phyloP scores from a whole-genome alignment of 2,797 vertebrate species.

The Pseudocheirus occidentalis region DNA sequence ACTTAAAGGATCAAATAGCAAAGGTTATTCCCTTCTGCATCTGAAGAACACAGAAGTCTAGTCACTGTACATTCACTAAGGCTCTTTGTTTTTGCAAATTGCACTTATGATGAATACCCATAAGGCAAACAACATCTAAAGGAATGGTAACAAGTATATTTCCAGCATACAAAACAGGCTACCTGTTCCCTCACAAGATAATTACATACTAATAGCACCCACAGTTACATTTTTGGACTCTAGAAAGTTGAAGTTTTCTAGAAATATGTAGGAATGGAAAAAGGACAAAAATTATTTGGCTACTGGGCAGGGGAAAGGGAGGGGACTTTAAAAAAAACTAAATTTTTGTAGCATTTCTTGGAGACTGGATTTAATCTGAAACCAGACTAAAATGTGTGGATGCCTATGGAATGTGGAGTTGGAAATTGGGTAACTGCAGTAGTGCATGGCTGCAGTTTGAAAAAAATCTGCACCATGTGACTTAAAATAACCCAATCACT shows the following conservation, averaged over 20 bases:
- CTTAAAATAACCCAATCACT: constrained; percentile 76
- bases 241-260: constrained; percentile 81
- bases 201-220: constrained; percentile 88
- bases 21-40: constrained; percentile 93
- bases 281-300: too few relatives aligned
- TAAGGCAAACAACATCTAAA: constrained; percentile 96
- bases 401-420: constrained; percentile 82
- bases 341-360: constrained; percentile 86
- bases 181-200: constrained; percentile 86
- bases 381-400: constrained; percentile 81
- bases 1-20: constrained; percentile 94
- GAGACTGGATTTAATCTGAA: constrained; percentile 83
- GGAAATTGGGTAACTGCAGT: constrained; percentile 69
- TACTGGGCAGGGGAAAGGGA: too few relatives aligned
- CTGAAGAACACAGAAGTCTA: constrained; percentile 90
- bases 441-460: constrained; percentile 72
- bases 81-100: constrained; percentile 90
- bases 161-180: constrained; percentile 91
- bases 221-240: constrained; percentile 81
- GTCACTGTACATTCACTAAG: constrained; percentile 94
- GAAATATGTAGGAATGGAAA: constrained; percentile 78
- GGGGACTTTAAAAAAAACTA: constrained; percentile 75
- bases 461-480: constrained; percentile 70
- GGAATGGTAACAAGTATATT: constrained; percentile 94
- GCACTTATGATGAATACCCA: constrained; percentile 90